Conservation (phyloP, 2,797 vertebrate species). For the Microchirus variegatus region DNA sequence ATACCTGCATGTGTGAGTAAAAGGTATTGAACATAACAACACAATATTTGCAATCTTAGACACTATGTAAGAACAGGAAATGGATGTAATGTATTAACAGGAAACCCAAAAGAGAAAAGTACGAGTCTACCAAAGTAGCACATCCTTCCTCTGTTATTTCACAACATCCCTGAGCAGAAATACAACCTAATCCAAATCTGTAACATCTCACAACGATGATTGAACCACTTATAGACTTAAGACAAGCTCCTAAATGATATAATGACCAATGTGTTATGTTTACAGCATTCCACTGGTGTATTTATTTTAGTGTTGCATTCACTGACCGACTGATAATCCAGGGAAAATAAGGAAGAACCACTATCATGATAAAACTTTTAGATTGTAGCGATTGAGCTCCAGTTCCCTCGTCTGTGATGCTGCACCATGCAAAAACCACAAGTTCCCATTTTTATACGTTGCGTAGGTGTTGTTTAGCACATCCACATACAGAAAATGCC, state of each 20-base stretch:
- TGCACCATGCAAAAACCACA: not conserved
- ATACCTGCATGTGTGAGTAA: too few species aligned
- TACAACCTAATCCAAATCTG: not conserved
- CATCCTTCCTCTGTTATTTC: slow-evolving; percentile 47
- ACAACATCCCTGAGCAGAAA: slow-evolving; percentile 18
- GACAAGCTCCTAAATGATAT: too few species aligned
- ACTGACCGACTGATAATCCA: slow-evolving; percentile 1
- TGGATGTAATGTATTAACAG: slow-evolving; percentile 28
- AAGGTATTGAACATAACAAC: too few species aligned
- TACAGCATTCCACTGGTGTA: not conserved
- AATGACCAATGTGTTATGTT: too few species aligned
- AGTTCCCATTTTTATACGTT: not conserved
- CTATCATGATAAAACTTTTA: not conserved
- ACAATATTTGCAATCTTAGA: too few species aligned
- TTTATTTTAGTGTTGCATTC: not conserved
- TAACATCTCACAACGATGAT: not conserved
- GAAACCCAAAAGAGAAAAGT: slow-evolving; percentile 32
- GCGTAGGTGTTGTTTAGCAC: not conserved
- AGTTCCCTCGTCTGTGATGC: not conserved
- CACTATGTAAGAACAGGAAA: slow-evolving; percentile 36
- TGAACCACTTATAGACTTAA: too few species aligned
- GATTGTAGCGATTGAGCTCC: not conserved
- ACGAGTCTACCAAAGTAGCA: slow-evolving; percentile 1
- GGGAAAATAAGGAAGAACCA: not conserved
- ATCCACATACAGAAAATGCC: not conserved